Conservation (phyloP, 2,888 invertebrate species). For the Apamea anceps region DNA sequence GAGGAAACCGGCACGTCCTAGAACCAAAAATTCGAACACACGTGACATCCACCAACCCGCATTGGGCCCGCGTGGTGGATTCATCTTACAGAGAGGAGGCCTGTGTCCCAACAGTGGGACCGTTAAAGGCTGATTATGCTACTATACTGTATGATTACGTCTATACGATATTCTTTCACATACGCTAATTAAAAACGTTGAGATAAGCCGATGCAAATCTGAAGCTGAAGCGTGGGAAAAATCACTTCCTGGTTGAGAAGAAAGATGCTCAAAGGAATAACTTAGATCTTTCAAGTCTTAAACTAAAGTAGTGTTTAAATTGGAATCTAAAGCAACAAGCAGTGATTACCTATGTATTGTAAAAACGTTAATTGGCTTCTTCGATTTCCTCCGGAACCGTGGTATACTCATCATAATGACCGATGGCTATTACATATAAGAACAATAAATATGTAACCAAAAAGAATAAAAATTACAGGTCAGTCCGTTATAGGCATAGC, state of each 20-base stretch:
- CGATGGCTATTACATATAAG: neutral
- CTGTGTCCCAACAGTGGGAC: neutral
- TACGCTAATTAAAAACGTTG: slow-evolving; percentile 31
- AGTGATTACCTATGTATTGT: neutral
- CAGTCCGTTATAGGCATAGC: too few species aligned
- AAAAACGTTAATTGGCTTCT: slow-evolving; percentile 17
- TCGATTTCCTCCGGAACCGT: slow-evolving; percentile 22
- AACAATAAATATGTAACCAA: neutral
- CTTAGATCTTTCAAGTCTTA: neutral
- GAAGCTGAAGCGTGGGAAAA: slow-evolving; percentile 30
- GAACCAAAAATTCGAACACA: neutral
- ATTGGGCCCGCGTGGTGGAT: neutral
- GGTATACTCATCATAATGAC: neutral
- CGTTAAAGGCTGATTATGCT: neutral
- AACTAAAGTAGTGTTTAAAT: neutral
- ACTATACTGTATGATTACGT: slow-evolving; percentile 1
- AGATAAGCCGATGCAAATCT: slow-evolving; percentile 40
- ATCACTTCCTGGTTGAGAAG: slow-evolving; percentile 14
- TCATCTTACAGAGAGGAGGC: neutral
- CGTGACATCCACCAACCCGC: neutral
- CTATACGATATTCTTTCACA: slow-evolving; percentile 6
- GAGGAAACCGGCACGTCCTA: neutral
- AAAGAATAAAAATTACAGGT: neutral
- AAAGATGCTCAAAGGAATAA: neutral
- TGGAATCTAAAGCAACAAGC: neutral